phyloP scores from a whole-genome alignment of 2,797 vertebrate genomes.

The Betta splendens region DNA sequence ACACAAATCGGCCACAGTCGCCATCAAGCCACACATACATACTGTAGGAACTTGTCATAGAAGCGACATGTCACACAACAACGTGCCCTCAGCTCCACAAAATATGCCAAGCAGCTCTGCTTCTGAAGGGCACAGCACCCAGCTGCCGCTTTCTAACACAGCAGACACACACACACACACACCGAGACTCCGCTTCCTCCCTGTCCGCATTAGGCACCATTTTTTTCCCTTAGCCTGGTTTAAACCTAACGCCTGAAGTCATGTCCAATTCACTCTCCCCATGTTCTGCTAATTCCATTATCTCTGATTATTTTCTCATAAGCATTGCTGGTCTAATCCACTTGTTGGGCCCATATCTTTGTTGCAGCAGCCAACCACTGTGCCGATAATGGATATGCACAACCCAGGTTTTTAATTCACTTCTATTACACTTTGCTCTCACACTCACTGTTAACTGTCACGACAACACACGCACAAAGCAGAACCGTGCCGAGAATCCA shows the following conservation, averaged over 20 bases:
- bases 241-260: slow-evolving; percentile 53
- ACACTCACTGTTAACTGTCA: slow-evolving; percentile 28
- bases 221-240: slow-evolving; percentile 32
- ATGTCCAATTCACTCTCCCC: slow-evolving; percentile 48
- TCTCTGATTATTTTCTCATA: slow-evolving; percentile 69
- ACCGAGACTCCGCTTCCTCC: slow-evolving; percentile 11
- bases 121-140: slow-evolving; percentile 63
- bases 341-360: slow-evolving; percentile 68
- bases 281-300: slow-evolving; percentile 68
- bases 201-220: slow-evolving; percentile 34
- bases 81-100: slow-evolving; percentile 44
- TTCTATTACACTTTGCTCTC: slow-evolving; percentile 23
- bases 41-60: slow-evolving; percentile 47
- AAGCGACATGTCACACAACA: slow-evolving; percentile 36
- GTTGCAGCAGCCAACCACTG: slow-evolving; percentile 47
- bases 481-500: slow-evolving; percentile 23
- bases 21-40: slow-evolving; percentile 35
- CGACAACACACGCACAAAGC: slow-evolving; percentile 17
- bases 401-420: slow-evolving; percentile 52
- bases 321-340: slow-evolving; percentile 69
- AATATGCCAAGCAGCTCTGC: slow-evolving; percentile 58
- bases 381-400: slow-evolving; percentile 56
- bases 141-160: slow-evolving; percentile 52
- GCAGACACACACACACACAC: slow-evolving; percentile 43
- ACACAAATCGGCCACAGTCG: slow-evolving; percentile 56